A percentile compares a stretch with the other conserved stretches of the same genome.
Conservation (phyloP, 2,113 vertebrate genomes). For the Condylura cristata region DNA sequence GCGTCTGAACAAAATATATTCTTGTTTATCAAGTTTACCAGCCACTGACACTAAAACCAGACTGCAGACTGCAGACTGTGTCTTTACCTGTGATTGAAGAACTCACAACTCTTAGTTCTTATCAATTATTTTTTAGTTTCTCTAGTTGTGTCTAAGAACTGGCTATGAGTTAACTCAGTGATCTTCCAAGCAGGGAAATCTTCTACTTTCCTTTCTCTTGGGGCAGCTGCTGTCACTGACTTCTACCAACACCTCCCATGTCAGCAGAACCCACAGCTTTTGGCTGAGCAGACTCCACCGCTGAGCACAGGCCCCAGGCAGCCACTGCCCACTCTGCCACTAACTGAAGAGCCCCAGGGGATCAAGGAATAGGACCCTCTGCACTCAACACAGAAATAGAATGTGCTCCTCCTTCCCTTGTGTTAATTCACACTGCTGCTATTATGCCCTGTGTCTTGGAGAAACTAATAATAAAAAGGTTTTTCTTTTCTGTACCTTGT, state of each 20-base stretch:
- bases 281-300: fast-evolving
- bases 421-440: background rate
- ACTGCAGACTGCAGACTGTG: background rate
- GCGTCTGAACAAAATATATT: background rate
- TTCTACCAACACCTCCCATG: background rate
- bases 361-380: background rate
- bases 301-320: fast-evolving
- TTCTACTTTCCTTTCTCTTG: background rate
- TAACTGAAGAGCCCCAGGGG: background rate
- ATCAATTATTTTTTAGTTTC: background rate
- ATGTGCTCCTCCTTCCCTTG: fast-evolving
- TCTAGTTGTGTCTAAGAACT: background rate
- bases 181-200: background rate
- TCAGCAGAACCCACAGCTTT: background rate
- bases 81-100: background rate
- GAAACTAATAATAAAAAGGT: background rate
- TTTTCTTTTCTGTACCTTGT: background rate
- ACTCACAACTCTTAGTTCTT: background rate
- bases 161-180: background rate
- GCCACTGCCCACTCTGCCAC: background rate
- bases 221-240: background rate
- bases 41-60: background rate
- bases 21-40: background rate
- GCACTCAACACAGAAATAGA: background rate
- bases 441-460: background rate